Base-by-base conservation (phyloP, 2,888 invertebrate genomes). In the Eubasilissa splendida region DNA sequence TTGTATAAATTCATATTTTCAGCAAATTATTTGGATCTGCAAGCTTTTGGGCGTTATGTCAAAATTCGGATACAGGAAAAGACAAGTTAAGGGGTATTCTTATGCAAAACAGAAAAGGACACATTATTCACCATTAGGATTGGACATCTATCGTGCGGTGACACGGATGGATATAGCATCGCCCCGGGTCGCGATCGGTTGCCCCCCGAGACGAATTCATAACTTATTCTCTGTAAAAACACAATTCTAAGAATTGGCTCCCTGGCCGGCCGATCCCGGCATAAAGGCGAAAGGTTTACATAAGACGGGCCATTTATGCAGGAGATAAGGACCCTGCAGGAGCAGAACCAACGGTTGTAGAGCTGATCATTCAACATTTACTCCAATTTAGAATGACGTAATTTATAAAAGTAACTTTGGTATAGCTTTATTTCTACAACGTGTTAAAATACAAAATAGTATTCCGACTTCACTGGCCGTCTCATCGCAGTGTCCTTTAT, bases 211-310 rank as follows among this genome's bases (percentile, higher is more conserved):
- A 68, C 63, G 80, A 77, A 82, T 80, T 82, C 82, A 82, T 82
- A 82, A 82, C 77, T 82, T 82, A 82, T 82, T 80, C 82, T 77
- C 79, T 82, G 68, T 80, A 82, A 80, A 82, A 81, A 83, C 80
- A 81, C 79, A 81, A 81, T 81, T 81, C 81, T 54, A 65, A 73
- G 76, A 83, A 83, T 81, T 66, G 77, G 53, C 73, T 76, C 65
- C 70, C 76, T 54, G 14, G 56, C 60, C 59, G 66, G 58, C 68
- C 76, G 76, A 76, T 71, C 79, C 68, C 42, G 78, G 80, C 70
- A 81, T 76, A 81, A 81, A 81, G 83, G 79, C 81, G 81, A 76
- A 80, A 80, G 83, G 83, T 83, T 83, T 83, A 80, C 81, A 81
- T 83, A 81, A 83, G 79, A 81, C 81, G 80, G 80, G 65, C 73